Percentiles rank a stretch among this genome's conserved stretches.
phyloP scores from a whole-genome alignment of 2,797 vertebrate species.

The Aselliscus stoliczkanus region DNA sequence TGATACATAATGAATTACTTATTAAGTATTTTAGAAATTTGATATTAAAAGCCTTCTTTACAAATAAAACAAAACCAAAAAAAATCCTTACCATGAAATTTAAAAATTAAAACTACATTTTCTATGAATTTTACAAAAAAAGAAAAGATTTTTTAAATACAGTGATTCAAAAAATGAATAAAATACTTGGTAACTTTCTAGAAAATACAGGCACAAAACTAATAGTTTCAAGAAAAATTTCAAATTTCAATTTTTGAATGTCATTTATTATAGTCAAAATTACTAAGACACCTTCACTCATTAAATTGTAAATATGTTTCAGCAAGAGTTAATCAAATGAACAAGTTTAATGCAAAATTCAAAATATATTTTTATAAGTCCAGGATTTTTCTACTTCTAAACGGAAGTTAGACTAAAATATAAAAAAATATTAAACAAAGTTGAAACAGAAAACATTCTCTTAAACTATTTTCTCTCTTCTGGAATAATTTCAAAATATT shows the following conservation, averaged over 20 bases:
- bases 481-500: not conserved
- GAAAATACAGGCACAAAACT: not conserved
- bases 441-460: slow-evolving; percentile 2
- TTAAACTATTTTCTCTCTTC: not conserved
- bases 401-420: slow-evolving; percentile 3
- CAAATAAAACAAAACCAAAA: slow-evolving; percentile 4
- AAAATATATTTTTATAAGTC: slow-evolving; percentile 24
- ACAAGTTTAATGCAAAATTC: slow-evolving; percentile 29
- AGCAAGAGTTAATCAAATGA: slow-evolving; percentile 31
- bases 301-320: not conserved
- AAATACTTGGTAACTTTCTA: slow-evolving; percentile 24
- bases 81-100: not conserved
- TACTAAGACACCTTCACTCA: not conserved
- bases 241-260: not conserved
- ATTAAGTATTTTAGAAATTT: not conserved
- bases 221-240: slow-evolving; percentile 17
- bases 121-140: not conserved
- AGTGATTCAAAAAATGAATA: not conserved
- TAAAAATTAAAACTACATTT: slow-evolving; percentile 1
- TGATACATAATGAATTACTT: not conserved
- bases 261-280: not conserved
- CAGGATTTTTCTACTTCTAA: slow-evolving; percentile 18
- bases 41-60: not conserved
- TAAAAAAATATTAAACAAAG: not conserved
- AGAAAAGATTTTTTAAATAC: not conserved